Evolutionary conservation across 2,113 vertebrate species (phyloP).

Genomic region (Gavia stellata): DNA sequence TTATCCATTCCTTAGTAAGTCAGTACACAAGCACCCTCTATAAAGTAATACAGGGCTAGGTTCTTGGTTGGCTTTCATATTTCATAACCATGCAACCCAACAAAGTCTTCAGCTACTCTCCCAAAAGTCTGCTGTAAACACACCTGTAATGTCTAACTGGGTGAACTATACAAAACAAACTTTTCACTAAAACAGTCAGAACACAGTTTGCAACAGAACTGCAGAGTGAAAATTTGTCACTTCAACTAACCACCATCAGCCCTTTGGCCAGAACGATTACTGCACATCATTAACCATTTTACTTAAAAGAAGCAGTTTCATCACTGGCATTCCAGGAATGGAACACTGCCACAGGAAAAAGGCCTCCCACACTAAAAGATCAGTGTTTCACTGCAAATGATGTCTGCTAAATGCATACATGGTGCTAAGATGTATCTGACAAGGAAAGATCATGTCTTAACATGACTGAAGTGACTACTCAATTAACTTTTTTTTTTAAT

Average conservation of each 20-base stretch:
- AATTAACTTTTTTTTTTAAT: not conserved
- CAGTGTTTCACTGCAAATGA: not conserved
- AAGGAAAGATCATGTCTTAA: not conserved
- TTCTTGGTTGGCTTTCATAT: not conserved
- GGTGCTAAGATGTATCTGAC: not conserved
- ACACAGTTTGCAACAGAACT: not conserved
- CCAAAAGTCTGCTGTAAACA: not conserved
- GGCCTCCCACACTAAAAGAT: not conserved
- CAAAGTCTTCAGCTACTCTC: not conserved
- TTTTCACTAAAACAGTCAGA: not conserved
- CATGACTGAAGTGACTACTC: not conserved
- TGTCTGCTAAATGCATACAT: not conserved
- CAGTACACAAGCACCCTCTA: not conserved
- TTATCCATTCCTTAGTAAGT: not conserved
- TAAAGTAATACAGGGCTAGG: not conserved
- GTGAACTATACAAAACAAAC: not conserved
- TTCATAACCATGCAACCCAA: not conserved
- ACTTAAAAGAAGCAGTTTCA: not conserved
- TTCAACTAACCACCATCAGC: not conserved
- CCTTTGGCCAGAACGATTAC: not conserved
- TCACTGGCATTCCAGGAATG: not conserved
- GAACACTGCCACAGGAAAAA: not conserved
- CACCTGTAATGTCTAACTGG: not conserved
- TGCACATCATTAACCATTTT: not conserved
- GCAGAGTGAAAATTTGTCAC: not conserved